Base-by-base conservation (phyloP, 2,113 vertebrate genomes). In the Nerophis ophidion region DNA sequence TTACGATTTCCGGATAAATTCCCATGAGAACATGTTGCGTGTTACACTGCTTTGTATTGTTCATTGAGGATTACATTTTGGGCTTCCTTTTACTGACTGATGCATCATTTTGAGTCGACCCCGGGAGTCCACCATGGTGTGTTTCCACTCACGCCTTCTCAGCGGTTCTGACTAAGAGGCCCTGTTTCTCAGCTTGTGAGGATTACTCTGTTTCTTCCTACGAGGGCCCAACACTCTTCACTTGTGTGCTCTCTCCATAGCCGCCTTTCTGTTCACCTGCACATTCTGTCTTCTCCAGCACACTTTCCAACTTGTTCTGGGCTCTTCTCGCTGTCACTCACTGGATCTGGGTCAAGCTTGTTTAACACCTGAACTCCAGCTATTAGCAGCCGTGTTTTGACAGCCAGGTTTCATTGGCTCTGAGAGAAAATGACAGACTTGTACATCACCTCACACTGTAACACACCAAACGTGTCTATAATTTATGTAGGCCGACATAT, bases 341-440 rank as follows among this genome's bases (percentile, higher is more conserved):
- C 33, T 50, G 4, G 44, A 57, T 56, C 44, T 51, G 50, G 42
- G 62, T 74, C 68, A 49, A 26, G 9, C 15, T 58, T 38, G 52
- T 60, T 66, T 61, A 73, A 66, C 50, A 52, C 47, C 64, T 61
- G 67, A 68, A 70, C 66, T 66, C 33, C 45, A 45, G 63, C 61
- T 55, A 36, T 36, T 55, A 15, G 35, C 35, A 55, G 35, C 8
- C 15, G 6, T 5, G 15, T 15, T 55, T 38, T 55, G 35, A 55
- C 14, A 38, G 35, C 12, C 15, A 19, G 0, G 26, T 68, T 52
- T 82, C 60, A 74, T 57, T 63, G 59, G 58, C 54, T 65, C 35
- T 68, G 5, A 40, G 44, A 38, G 53, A 38, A 38, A 51, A 66
- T 38, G 8, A 26, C n/a, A 16, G 34, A 38, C 48, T 47, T 36